Evolutionary conservation across 2,797 vertebrate genomes (phyloP), one percentile per base, ranked within the genome.

Genomic region (Hippopotamyrus pictus): DNA sequence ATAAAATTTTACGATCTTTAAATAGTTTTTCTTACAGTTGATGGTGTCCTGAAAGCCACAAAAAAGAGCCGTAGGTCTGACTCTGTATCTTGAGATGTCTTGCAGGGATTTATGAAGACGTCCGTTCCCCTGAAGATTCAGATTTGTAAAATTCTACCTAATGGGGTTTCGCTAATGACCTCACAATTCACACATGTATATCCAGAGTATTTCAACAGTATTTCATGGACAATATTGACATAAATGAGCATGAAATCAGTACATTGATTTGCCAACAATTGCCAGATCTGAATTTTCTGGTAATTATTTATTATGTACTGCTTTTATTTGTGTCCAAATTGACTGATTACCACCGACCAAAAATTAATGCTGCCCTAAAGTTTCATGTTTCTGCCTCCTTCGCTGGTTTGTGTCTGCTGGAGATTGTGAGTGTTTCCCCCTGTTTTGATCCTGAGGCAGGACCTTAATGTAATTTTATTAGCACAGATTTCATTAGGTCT

Each of bases 1-100:
- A 29, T 87, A 37, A 87, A 87, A 87, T 29, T 87, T 87, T 87
- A 87, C 29, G 7, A 54, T 87, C 53, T 57, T 87, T 87, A 59
- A 57, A 87, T 59, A 44, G 53, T 87, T 87, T 85, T 73, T 65
- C 12, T 87, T 87, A 87, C 17, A 54, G 53, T 14, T 44, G 7
- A 87, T 1, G 53, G 29, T 37, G 53, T 44, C 53, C 53, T 12
- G 22, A 33, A 53, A 87, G 53, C 85, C 85, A 87, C 85, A 87
- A 57, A 12, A 86, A 57, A 29, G 33, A 59, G 33, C 46, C 22
- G 8, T 6, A 59, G 50, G 14, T 87, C 6, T 59, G 7, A 41
- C 29, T 37, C 7, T 33, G 14, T 86, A 57, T 41, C 51, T 86
- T 54, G 51, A 6, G 51, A 57, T 57, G 85, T 17, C 25, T 44